Conservation (phyloP, 2,797 vertebrate species). For the Protosalanx chinensis region DNA sequence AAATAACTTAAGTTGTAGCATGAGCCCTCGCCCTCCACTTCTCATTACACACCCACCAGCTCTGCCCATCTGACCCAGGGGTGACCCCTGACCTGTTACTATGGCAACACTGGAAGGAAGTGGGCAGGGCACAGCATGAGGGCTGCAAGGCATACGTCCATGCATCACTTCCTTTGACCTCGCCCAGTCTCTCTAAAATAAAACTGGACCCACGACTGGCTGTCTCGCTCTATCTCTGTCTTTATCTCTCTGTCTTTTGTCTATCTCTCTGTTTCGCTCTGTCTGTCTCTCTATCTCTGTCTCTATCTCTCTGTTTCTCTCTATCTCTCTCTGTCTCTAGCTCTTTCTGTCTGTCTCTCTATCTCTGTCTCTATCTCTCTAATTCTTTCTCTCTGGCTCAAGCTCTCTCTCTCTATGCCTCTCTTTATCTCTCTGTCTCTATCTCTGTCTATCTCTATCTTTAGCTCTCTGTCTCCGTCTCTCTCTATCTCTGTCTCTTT, state of each 20-base stretch:
- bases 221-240: slow-evolving; percentile 1
- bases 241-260: background rate
- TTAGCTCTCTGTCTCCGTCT: background rate
- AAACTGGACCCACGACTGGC: slow-evolving; percentile 7
- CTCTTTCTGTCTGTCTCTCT: background rate
- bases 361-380: background rate
- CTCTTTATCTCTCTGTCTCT: slow-evolving; percentile 5
- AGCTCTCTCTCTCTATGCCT: background rate
- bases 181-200: slow-evolving; percentile 31
- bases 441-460: slow-evolving; percentile 2
- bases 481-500: slow-evolving; percentile 10
- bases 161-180: slow-evolving; percentile 38
- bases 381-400: background rate
- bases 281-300: slow-evolving; percentile 8
- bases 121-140: slow-evolving; percentile 10
- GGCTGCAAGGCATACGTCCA: slow-evolving; percentile 42
- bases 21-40: background rate
- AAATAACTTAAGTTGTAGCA: slow-evolving; percentile 31
- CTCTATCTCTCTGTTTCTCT: background rate
- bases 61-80: slow-evolving; percentile 15
- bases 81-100: slow-evolving; percentile 54
- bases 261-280: background rate
- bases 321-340: slow-evolving; percentile 1
- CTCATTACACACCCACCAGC: background rate
- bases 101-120: slow-evolving; percentile 35